Base-by-base conservation (phyloP, 2,888 invertebrate genomes). In the Caenorhabditis sulstoni region DNA sequence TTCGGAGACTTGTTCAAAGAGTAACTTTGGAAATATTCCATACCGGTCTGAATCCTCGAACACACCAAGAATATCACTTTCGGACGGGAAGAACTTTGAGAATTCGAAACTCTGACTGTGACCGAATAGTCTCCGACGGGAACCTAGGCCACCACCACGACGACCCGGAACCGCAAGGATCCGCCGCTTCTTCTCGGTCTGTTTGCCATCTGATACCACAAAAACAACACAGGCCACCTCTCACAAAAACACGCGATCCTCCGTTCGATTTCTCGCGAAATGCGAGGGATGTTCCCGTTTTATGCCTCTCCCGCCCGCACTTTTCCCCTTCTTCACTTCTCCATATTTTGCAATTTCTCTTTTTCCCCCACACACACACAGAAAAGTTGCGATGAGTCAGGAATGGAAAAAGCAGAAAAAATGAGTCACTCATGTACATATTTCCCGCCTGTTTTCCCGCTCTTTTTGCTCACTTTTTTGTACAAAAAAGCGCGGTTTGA, bases 171-270 rank as follows among this genome's bases (percentile, higher is more conserved):
- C n/a, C n/a, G n/a, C n/a, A n/a, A n/a, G n/a, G n/a, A n/a, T n/a
- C n/a, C n/a, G n/a, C n/a, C 7, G 29, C 29, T 29, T 29, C 29
- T 29, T 29, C 20, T 39, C 11, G 35, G 50, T 50, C 39, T 39
- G 53, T 35, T 53, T 35, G 29, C 53, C 53, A 16, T 29, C 35
- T 29, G 53, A 16, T 53, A 45, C 39, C 58, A 58, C 37, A 58
- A 67, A 67, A 67, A 67, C 67, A 67, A 50, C 53, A 53, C 35
- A 29, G 23, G 29, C 23, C 52, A 52, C 52, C 55, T 65, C 64
- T n/a, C n/a, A n/a, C n/a, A n/a, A 41, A 29, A 39, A 37, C n/a
- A 41, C 22, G n/a, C 16, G 55, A 20, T 37, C 49, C 55, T n/a
- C n/a, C n/a, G 53, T 37, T 57, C 57, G 49, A 57, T 49, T 52